Evolutionary conservation across 2,797 vertebrate species (phyloP), one percentile per base, ranked within the genome.

Genomic region (Lagothrix lagotricha): DNA sequence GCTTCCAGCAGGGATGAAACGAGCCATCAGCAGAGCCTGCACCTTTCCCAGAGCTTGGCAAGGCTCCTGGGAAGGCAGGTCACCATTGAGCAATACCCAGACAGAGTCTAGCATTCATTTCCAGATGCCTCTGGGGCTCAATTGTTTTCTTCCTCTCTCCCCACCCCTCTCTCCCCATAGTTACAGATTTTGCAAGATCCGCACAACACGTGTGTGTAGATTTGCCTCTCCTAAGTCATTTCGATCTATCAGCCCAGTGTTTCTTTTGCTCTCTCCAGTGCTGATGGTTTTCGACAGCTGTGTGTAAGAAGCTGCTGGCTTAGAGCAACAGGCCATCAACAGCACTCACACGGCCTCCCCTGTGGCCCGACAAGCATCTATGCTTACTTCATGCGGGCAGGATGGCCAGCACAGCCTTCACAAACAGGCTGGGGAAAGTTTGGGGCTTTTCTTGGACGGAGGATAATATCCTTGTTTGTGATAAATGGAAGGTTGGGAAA

Each of bases 41-140:
- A 19, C 88, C 75, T 77, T 83, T 30, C 26, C 84, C 77, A 9
- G 92, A 24, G 48, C 82, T 96, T 97, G 97, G 97, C 96, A 95
- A 67, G 22, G 88, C 88, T 97, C 81, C 92, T 93, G 97, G 96
- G 96, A 96, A 97, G 97, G 96, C 94, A 94, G 96, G 96, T 91
- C 88, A 46, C 92, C 7, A 2, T 91, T 97, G 97, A 90, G 96
- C 97, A 98, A 97, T 24, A 88, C 70, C 39, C 85, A 93, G 24
- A 94, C 87, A 97, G 90, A 97, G 94, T 46, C 91, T 88, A 33
- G 88, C 90, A 94, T 95, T 98, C 95, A 96, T 92, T 97, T 96
- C 96, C 96, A 97, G 97, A 94, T 90, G 97, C 97, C 97, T 94
- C 86, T 48, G 87, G 97, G 97, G 86, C 93, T 94, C 57, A 12